phyloP scores from a whole-genome alignment of 2,113 vertebrate species.

The Platysteira castanea region DNA sequence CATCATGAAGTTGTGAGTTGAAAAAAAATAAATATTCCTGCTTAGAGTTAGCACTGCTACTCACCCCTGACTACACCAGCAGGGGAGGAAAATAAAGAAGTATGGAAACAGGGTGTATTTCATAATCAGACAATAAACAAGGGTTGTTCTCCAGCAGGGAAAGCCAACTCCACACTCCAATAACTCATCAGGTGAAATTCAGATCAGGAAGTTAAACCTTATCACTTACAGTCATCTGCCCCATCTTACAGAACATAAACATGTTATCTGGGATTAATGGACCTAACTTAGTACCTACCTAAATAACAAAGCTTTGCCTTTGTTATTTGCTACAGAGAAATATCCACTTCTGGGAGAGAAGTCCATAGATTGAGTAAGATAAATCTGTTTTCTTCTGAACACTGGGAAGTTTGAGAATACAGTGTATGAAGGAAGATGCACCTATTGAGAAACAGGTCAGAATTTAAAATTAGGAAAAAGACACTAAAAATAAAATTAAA shows the following conservation, averaged over 20 bases:
- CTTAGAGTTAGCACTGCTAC: background rate
- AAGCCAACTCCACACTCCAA: background rate
- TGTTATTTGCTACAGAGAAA: conserved; percentile 91
- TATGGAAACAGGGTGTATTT: background rate
- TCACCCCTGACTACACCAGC: background rate
- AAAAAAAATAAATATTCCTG: background rate
- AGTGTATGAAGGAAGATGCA: conserved; percentile 87
- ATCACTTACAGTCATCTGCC: background rate
- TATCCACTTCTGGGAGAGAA: conserved; percentile 95
- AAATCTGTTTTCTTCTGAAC: conserved; percentile 75
- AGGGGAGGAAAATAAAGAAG: background rate
- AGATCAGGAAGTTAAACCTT: background rate
- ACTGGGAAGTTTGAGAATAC: conserved; percentile 95
- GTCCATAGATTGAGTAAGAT: conserved; percentile 79
- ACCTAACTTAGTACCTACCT: conserved; percentile 72
- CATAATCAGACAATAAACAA: background rate
- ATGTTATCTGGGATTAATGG: background rate
- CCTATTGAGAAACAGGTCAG: conserved; percentile 61
- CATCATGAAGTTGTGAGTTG: background rate
- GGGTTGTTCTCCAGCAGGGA: background rate
- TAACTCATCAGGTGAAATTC: background rate
- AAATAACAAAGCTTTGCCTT: conserved; percentile 87
- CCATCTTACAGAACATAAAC: background rate
- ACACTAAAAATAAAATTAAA: background rate
- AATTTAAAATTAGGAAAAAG: background rate